Evolutionary conservation across 2,797 vertebrate genomes (phyloP), one percentile per base, ranked within the genome.

Genomic region (Propithecus deckenii): DNA sequence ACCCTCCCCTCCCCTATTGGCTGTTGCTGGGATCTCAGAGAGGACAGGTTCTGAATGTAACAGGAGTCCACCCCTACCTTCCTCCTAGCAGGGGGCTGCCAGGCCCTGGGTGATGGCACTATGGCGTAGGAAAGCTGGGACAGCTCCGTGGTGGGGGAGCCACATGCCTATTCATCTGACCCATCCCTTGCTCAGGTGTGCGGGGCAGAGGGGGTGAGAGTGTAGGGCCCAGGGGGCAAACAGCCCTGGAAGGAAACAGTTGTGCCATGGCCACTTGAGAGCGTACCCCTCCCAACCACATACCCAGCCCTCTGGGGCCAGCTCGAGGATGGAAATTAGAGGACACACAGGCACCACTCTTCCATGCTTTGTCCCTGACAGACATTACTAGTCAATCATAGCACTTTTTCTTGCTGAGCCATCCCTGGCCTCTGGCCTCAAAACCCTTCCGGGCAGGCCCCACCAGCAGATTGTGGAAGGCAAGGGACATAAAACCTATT

Each of bases 351-450:
- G 38, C 25, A 63, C 28, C 3, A 7, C 15, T 57, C 35, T 30
- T 10, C 59, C 0, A 22, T 12, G 61, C 35, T 78, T 65, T 75
- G 48, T 61, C 67, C 85, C 38, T 41, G 50, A 76, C 87, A 74
- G 90, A 84, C 76, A 87, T 87, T 50, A 81, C 85, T 81, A 92
- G 59, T 93, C 65, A 32, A 81, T 63, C 86, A 81, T 7, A 69
- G 87, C 11, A 74, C 57, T 59, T 71, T 88, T 65, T 74, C 43
- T 95, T 74, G 59, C 43, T 38, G 74, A 95, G 67, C 65, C 55
- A 35, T 76, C n/a, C 2, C 18, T n/a, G 43, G 74, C 63, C 35
- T 89, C 18, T n/a, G 43, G 74, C 63, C 35, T 89, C 50, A 59
- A 89, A 69, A 69, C 61, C 59, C 35, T 89, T 72, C 69, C 9